Evolutionary conservation across 2,888 invertebrate species (phyloP), one percentile per base, ranked within the genome.

Genomic region (Microplitis manilae): DNA sequence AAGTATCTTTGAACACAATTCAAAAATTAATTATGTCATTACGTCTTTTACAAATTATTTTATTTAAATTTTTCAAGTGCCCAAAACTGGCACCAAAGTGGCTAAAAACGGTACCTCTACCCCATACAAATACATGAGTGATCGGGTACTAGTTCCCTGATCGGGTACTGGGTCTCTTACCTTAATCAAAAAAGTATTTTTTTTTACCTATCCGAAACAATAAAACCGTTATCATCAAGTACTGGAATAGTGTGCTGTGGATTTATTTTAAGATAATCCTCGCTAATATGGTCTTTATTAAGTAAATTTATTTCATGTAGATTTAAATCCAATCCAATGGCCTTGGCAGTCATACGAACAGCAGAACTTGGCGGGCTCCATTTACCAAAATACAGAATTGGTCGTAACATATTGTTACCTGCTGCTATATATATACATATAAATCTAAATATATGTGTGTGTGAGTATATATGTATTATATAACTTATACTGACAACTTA

Each of bases 191-290:
- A 30, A 4, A 30, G 2, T 0, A 30, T 30, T 30, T 30, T 30
- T 2, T 30, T 61, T 0, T 80, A 90, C 91, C 91, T 92, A 84
- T 92, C 92, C 85, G 90, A 90, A 76, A 91, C 79, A 30, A 90
- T 77, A 85, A 91, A 92, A 67, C 92, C 93, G 64, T 91, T 90
- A 77, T 91, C 92, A 82, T 92, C 91, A 60, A 94, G 87, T 9
- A 92, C 91, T 6, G 94, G 93, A 65, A 93, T 86, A 40, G 92
- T 91, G 84, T 92, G 92, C 82, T 91, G 91, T 0, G 93, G 92
- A 86, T 93, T 93, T 1, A 92, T 83, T 94, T 93, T 90, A 7
- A 90, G 74, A 81, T 88, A 90, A 77, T 90, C 91, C 40, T 88
- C 86, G 59, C 87, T 89, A 65, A 88, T 83, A 65, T 82, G 81